Evolutionary conservation across 2,888 invertebrate species (phyloP).

Genomic region (Escarpia spicata): DNA sequence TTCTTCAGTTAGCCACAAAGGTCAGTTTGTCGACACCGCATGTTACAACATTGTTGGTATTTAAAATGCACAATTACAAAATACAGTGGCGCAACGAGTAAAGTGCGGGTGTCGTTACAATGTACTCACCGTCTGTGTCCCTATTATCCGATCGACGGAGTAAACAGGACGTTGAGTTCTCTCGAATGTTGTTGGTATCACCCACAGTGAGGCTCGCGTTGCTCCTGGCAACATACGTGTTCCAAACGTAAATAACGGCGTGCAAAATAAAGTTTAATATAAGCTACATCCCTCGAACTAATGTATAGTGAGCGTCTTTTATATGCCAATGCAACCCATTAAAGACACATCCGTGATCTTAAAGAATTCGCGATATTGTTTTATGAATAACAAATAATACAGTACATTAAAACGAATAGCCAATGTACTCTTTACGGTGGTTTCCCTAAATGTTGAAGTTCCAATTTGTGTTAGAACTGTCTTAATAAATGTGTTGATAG

Average conservation of each 20-base stretch:
- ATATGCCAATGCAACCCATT: neutral
- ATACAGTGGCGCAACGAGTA: neutral
- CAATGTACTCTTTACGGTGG: no score
- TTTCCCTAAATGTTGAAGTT: no score
- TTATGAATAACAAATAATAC: neutral
- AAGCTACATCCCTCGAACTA: no score
- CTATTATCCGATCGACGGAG: neutral
- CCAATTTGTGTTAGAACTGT: no score
- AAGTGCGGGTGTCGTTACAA: neutral
- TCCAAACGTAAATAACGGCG: neutral
- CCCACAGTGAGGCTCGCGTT: slow-evolving; percentile 57
- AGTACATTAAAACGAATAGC: neutral
- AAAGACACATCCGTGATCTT: neutral
- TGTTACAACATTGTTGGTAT: no score
- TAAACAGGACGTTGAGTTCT: neutral
- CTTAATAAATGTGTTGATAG: no score
- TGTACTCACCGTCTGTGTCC: slow-evolving; percentile 19
- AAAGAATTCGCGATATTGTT: neutral
- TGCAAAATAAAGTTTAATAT: no score
- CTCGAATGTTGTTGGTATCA: slow-evolving; percentile 42
- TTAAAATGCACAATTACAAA: neutral
- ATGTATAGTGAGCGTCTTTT: neutral
- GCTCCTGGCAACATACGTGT: slow-evolving; percentile 47
- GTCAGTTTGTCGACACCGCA: no score
- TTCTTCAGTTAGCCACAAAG: no score